Base-by-base conservation (phyloP, 2,113 vertebrate genomes). In the Eubucco bourcierii region DNA sequence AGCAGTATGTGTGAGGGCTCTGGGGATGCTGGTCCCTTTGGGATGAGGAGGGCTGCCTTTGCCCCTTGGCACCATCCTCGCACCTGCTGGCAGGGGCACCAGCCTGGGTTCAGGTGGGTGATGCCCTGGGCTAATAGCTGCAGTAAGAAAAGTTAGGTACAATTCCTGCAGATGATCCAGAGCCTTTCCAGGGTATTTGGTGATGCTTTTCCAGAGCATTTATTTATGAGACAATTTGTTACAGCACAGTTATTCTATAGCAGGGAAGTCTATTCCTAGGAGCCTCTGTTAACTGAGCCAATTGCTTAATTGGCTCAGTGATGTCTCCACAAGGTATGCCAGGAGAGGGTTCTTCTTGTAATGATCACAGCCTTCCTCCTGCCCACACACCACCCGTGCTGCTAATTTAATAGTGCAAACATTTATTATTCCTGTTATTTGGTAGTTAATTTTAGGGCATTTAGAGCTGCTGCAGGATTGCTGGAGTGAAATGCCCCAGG, bases 301-400 rank as follows among this genome's bases (percentile, higher is more conserved):
- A 95, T 94, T 89, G 91, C 91, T 95, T 96, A 96, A 96, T 96
- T 96, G 95, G 92, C 90, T 96, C 86, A 10, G 87, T 92, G 84
- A 93, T 95, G 87, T 92, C 87, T 94, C 91, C 89, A 58, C 84
- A 84, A 95, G 93, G 91, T 94, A 82, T 2, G 24, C 93, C 93
- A 90, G 95, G 80, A 94, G 91, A 89, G 89, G 88, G 76, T 47
- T 92, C 93, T 70, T 41, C 14, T 71, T 64, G 81, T 58, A 83
- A 92, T 6, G 72, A 64, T 93, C 7, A 1, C 71, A 93, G 89
- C 90, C 75, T 75, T 79, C 89, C 74, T 84, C 73, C 93, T 93
- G 93, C 94, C 87, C 93, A 93, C 94, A 63, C 55, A 6, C 87
- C 90, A 94, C 84, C 87, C 85, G 24, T 78, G 94, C 90, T 74